A percentile compares a stretch with the other conserved stretches of the same genome.
phyloP scores from a whole-genome alignment of 2,888 invertebrate genomes.

The Apotomis betuletana region DNA sequence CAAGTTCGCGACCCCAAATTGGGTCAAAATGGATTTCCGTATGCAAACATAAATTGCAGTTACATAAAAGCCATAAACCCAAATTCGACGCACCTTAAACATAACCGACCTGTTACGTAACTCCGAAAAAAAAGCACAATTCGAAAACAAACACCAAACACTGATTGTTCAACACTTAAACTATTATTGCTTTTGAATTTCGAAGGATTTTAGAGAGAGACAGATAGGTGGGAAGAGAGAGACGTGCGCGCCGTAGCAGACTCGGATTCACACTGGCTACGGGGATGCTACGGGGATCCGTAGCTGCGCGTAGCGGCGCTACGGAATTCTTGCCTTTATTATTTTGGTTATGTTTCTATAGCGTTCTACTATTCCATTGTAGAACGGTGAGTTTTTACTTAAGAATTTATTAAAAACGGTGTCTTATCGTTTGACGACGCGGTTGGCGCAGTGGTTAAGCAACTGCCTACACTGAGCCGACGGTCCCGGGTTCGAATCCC shows the following conservation, averaged over 20 bases:
- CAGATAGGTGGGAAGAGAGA: conserved; percentile 47
- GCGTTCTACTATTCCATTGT: neutral
- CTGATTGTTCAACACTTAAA: conserved; percentile 27
- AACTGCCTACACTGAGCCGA: too few relatives aligned
- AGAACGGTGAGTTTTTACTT: too few relatives aligned
- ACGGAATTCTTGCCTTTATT: conserved; percentile 23
- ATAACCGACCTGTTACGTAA: conserved; percentile 55
- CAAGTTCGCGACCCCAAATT: too few relatives aligned
- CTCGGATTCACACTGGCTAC: conserved; percentile 44
- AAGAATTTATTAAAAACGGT: too few relatives aligned
- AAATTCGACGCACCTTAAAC: conserved; percentile 25
- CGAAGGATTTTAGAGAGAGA: conserved; percentile 42
- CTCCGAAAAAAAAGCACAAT: conserved; percentile 22
- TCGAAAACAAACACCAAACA: conserved; percentile 16
- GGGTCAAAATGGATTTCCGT: too few relatives aligned
- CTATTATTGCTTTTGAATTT: conserved; percentile 41
- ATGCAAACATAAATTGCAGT: too few relatives aligned
- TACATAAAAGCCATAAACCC: neutral
- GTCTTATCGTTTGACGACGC: too few relatives aligned
- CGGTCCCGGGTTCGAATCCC: too few relatives aligned
- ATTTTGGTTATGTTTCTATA: neutral
- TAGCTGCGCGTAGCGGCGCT: conserved; percentile 50
- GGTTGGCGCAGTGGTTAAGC: too few relatives aligned
- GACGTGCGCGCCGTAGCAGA: conserved; percentile 47
- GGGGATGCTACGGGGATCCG: conserved; percentile 46